phyloP scores from a whole-genome alignment of 2,888 invertebrate species.

The Spisula solida region DNA sequence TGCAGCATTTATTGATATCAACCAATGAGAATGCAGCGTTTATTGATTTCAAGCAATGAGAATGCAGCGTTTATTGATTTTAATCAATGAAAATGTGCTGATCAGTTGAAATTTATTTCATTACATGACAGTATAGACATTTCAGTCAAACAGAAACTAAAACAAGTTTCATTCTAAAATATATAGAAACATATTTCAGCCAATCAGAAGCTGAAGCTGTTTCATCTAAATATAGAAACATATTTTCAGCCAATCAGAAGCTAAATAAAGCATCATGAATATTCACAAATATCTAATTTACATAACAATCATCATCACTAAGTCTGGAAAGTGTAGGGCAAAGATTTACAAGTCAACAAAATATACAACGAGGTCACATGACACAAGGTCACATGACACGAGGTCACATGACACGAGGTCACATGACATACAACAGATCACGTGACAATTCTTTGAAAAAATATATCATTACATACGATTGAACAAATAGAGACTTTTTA shows the following conservation, averaged over 20 bases:
- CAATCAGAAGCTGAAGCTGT: neutral
- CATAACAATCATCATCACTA: neutral
- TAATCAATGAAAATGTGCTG: no score
- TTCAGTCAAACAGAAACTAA: no score
- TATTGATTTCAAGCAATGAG: neutral
- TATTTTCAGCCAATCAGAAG: neutral
- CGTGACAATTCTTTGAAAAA: slow-evolving; percentile 18
- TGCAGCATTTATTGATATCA: neutral
- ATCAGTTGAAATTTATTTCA: neutral
- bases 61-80: no score
- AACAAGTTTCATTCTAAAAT: neutral
- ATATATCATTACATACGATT: neutral
- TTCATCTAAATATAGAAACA: neutral
- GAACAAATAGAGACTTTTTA: neutral
- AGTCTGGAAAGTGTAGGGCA: slow-evolving; percentile 10
- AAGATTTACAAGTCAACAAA: slow-evolving; percentile 17
- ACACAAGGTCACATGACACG: neutral
- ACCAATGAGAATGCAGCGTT: neutral
- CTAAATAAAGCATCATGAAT: neutral
- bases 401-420: no score
- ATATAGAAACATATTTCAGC: neutral
- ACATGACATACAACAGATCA: neutral
- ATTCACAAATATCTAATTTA: slow-evolving; percentile 14
- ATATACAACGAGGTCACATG: neutral
- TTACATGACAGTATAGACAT: neutral